Evolutionary conservation across 2,888 invertebrate species (phyloP).

Genomic region (Tenthredo livida): DNA sequence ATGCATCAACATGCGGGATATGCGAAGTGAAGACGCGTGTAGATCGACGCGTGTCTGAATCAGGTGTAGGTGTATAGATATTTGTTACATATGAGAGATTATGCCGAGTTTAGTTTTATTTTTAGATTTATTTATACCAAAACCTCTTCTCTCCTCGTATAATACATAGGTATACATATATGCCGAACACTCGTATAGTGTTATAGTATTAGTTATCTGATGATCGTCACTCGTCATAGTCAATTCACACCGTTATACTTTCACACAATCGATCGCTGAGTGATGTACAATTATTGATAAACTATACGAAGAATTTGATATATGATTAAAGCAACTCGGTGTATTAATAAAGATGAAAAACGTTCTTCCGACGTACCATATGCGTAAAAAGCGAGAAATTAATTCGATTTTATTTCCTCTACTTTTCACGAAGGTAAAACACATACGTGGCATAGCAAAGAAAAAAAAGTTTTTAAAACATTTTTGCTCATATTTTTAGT

Average conservation of each 20-base stretch:
- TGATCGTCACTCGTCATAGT: not conserved
- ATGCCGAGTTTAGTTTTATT: not conserved
- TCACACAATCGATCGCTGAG: not conserved
- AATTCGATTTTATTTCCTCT: no score
- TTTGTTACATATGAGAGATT: not conserved
- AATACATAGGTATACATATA: not conserved
- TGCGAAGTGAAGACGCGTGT: not conserved
- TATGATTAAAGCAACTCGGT: no score
- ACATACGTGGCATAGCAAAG: no score
- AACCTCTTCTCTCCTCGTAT: not conserved
- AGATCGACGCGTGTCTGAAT: not conserved
- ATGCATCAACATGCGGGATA: no score
- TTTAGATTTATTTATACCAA: not conserved
- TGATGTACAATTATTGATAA: not conserved
- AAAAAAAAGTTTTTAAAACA: no score
- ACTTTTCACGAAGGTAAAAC: no score
- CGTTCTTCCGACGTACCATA: no score
- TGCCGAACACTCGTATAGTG: not conserved
- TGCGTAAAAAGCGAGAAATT: no score
- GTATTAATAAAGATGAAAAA: no score
- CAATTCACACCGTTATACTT: not conserved
- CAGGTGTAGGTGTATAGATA: not conserved
- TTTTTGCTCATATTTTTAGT: no score
- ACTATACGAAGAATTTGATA: not conserved
- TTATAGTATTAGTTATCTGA: not conserved